These are phyloP conservation scores for Heliconius ismenius DNA, from an alignment of 2,888 invertebrate species.

Conservation along the genomic window DNA sequence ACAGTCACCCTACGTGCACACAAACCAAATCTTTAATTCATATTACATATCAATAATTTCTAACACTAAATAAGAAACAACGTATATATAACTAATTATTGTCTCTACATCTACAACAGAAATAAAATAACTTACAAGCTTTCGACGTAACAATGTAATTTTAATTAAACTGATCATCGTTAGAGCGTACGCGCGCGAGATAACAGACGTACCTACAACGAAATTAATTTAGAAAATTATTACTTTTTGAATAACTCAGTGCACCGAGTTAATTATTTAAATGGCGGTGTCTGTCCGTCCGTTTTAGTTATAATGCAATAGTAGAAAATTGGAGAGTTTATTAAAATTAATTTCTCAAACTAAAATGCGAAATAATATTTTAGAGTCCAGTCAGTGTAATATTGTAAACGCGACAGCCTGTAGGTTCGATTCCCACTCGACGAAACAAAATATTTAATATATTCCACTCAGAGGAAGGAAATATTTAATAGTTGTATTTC, in stretches of 20 bases:
- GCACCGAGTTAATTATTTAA: conserved; percentile 16
- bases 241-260: conserved; percentile 1
- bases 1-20: too few relatives aligned
- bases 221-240: conserved; percentile 31
- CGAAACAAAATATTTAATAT: too few relatives aligned
- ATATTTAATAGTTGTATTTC: neutral
- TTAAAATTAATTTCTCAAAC: neutral
- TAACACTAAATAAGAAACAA: neutral
- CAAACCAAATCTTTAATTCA: too few relatives aligned
- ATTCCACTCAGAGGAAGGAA: neutral
- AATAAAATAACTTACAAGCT: conserved; percentile 32
- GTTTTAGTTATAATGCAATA: neutral
- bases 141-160: conserved; percentile 39
- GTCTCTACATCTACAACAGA: conserved; percentile 6
- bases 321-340: neutral
- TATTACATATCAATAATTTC: neutral
- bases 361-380: too few relatives aligned
- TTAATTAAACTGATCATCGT: conserved; percentile 37
- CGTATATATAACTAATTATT: neutral
- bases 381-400: too few relatives aligned
- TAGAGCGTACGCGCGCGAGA: conserved; percentile 31
- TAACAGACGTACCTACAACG: conserved; percentile 30
- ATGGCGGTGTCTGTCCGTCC: neutral
- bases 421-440: neutral
- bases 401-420: neutral